Conservation (phyloP, 2,113 vertebrate genomes). For the Atrichornis clamosus region DNA sequence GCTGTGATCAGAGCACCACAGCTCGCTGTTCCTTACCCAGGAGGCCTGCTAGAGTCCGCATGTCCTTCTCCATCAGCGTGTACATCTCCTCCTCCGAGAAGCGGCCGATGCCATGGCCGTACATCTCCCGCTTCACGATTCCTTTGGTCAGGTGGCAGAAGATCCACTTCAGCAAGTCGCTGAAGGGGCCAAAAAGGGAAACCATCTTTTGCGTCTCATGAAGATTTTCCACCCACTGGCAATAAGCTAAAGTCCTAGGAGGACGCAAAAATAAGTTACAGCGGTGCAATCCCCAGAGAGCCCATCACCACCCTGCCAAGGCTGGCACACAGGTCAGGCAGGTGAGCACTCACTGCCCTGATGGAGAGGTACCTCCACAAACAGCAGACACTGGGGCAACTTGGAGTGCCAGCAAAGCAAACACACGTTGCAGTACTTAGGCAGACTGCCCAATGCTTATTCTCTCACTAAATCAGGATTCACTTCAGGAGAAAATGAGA, state of each 20-base stretch:
- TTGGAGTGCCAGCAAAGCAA: background rate
- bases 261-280: conserved; percentile 33
- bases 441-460: background rate
- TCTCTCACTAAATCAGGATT: background rate
- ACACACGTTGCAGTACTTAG: background rate
- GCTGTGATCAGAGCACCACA: background rate
- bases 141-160: conserved; percentile 90
- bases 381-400: background rate
- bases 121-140: conserved; percentile 95
- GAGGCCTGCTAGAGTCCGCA: conserved; percentile 90
- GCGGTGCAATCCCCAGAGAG: background rate
- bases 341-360: background rate
- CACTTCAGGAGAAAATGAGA: background rate
- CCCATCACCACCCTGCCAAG: background rate
- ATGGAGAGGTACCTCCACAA: background rate
- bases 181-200: conserved; percentile 88
- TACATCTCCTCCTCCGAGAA: conserved; percentile 95
- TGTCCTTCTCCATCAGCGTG: conserved; percentile 95
- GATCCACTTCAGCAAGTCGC: conserved; percentile 91
- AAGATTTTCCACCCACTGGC: conserved; percentile 97
- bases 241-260: conserved; percentile 91
- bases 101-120: conserved; percentile 93
- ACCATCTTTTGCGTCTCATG: conserved; percentile 92
- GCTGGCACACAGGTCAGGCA: background rate
- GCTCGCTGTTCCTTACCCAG: conserved; percentile 77